Conservation (phyloP, 1,140 invertebrate genomes). For the Coelopa frigida region DNA sequence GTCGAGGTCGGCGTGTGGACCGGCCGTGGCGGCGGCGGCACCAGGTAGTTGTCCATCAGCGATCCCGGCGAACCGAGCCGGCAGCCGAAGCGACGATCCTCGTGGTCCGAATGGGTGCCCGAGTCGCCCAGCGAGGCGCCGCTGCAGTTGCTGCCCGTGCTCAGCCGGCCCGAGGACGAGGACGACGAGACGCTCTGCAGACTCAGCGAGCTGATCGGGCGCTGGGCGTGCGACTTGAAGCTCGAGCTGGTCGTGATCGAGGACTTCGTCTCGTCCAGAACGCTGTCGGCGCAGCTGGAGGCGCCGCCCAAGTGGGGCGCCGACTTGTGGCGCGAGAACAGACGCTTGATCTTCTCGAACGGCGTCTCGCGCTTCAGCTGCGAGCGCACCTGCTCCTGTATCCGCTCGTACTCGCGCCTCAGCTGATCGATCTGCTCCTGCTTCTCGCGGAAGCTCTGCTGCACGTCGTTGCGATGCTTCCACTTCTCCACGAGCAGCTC, state of each 20-base stretch:
- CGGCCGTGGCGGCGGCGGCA: slow-evolving; percentile 52
- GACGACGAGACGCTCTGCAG: slow-evolving; percentile 62
- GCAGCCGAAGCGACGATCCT: slow-evolving; percentile 61
- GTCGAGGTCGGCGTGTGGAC: slow-evolving; percentile 38
- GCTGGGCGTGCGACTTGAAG: slow-evolving; percentile 44
- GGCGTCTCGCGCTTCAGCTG: slow-evolving; percentile 66
- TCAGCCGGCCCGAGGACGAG: slow-evolving; percentile 72
- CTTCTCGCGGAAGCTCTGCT: slow-evolving; percentile 77
- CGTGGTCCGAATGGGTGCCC: slow-evolving; percentile 74
- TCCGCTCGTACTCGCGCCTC: slow-evolving; percentile 70
- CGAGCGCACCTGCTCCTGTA: slow-evolving; percentile 67
- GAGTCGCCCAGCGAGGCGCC: slow-evolving; percentile 72
- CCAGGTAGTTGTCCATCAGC: slow-evolving; percentile 50
- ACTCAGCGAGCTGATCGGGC: slow-evolving; percentile 67
- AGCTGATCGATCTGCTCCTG: slow-evolving; percentile 71
- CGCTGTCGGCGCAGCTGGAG: slow-evolving; percentile 26
- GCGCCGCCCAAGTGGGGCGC: slow-evolving; percentile 15
- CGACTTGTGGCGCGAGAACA: slow-evolving; percentile 54
- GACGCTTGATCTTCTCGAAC: slow-evolving; percentile 68
- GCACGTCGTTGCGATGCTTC: slow-evolving; percentile 76
- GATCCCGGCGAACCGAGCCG: slow-evolving; percentile 45
- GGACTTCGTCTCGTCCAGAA: slow-evolving; percentile 38
- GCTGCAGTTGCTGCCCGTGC: slow-evolving; percentile 64
- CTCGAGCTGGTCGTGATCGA: slow-evolving; percentile 40
- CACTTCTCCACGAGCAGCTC: slow-evolving; percentile 78